Evolutionary conservation across 2,113 vertebrate genomes (phyloP), one percentile per base, ranked within the genome.

Genomic region (Theristicus caerulescens): DNA sequence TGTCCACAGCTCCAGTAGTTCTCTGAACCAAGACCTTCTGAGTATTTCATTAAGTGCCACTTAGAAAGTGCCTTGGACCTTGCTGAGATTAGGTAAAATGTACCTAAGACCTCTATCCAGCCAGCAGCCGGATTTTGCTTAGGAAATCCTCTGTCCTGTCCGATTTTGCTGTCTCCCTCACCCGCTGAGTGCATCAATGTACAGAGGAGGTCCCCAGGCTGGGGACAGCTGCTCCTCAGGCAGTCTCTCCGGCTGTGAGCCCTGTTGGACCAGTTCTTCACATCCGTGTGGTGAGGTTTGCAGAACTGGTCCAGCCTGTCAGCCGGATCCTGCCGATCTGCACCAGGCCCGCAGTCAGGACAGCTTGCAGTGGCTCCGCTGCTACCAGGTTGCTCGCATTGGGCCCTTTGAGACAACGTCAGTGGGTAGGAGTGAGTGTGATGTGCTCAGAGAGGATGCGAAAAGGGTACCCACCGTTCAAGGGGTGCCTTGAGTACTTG

Each of bases 341-440:
- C 42, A 66, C 65, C 6, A 5, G 19, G 16, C 12, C 32, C 0
- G 0, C 3, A 7, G 7, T 7, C 66, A 59, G 74, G 47, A 72
- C 40, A 34, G 6, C 7, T 49, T 25, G 16, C 34, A 26, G 34
- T 2, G 34, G 22, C n/a, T 82, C 44, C 3, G 5, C 13, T 34
- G 54, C 54, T 78, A 11, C 54, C 83, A 49, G 72, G 9, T 34
- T 46, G 52, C 44, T 79, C 1, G 1, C 70, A 62, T 24, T 47
- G 82, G 3, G 49, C 22, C 42, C 52, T 29, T 27, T 26, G 91
- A 86, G 72, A 40, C 44, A 34, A 54, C 2, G 2, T 46, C 10
- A n/a, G 27, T 6, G 12, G 52, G 51, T 40, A 70, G 54, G 22
- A 49, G 12, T 4, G 26, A 61, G 11, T 9, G 47, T 36, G 40